A percentile compares a stretch with the other conserved stretches of the same genome.
phyloP scores from a whole-genome alignment of 2,888 invertebrate genomes.

The Philereme transversata region DNA sequence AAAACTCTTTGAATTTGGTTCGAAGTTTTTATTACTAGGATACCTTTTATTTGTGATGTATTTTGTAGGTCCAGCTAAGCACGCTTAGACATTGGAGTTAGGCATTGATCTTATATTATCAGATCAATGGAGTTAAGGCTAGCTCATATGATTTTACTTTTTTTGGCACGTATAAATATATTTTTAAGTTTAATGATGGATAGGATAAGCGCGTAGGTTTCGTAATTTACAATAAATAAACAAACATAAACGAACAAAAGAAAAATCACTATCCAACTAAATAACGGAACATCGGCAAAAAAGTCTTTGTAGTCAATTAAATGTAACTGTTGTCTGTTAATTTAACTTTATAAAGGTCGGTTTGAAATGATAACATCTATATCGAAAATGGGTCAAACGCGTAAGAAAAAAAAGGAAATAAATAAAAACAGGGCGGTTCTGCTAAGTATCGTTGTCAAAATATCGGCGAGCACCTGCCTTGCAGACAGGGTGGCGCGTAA shows the following conservation, averaged over 20 bases:
- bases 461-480: slow-evolving; percentile 76
- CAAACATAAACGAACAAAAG: neutral
- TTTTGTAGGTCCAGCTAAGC: neutral
- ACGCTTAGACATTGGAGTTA: too few relatives aligned
- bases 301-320: slow-evolving; percentile 9
- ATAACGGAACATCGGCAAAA: slow-evolving; percentile 5
- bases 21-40: neutral
- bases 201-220: too few relatives aligned
- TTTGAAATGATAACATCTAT: slow-evolving; percentile 62
- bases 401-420: slow-evolving; percentile 64
- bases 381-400: slow-evolving; percentile 73
- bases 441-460: slow-evolving; percentile 82
- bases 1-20: slow-evolving; percentile 1
- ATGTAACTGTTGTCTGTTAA: slow-evolving; percentile 30
- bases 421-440: slow-evolving; percentile 75
- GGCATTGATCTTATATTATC: too few relatives aligned
- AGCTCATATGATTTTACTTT: too few relatives aligned
- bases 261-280: neutral
- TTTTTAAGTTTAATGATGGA: too few relatives aligned
- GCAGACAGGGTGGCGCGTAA: slow-evolving; percentile 75
- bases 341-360: slow-evolving; percentile 23
- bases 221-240: too few relatives aligned
- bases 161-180: too few relatives aligned
- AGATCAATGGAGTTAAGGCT: too few relatives aligned
- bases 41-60: neutral